Evolutionary conservation across 1,140 invertebrate genomes (phyloP), one percentile per base, ranked within the genome.

Genomic region (Zophobas atratus): DNA sequence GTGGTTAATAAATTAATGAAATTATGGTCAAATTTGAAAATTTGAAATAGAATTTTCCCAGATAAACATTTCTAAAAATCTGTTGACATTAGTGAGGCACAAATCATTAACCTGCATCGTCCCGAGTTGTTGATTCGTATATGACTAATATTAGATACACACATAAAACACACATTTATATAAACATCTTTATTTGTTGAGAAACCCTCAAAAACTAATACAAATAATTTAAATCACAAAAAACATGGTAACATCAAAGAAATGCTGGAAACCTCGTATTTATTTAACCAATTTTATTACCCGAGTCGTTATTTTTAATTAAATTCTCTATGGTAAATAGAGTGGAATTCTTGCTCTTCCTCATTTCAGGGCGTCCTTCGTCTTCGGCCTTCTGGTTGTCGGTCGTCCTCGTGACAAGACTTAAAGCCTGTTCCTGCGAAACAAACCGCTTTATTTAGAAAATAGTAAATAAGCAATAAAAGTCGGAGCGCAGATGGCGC

Each of bases 271-370:
- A 67, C 36, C 41, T 63, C 36, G 33, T 82, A 83, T 80, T 83
- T 82, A 81, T 83, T 82, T 79, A 81, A 82, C 73, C 81, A 82
- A 76, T 80, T 81, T 81, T 82, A 80, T 82, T 74, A 67, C 77
- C 77, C 20, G 74, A 77, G 55, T 77, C 74, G 76, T 82, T 81
- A 77, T 51, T 80, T 82, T 85, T 85, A 70, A 85, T 85, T 79
- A 85, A 80, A 82, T 85, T 84, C 63, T 85, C 84, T 63, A 85
- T 85, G 70, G 83, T 85, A 82, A 85, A 85, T 76, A 84, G 73
- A 80, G 77, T 84, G 72, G 84, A 84, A 80, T 85, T 85, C 80
- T 84, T 84, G 57, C 71, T 73, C 77, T 79, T 82, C 41, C 70
- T 78, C 60, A 60, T 73, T 71, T 81, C 76, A 39, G 49, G 33